A percentile compares a stretch with the other conserved stretches of the same genome.
These are phyloP conservation scores for Synergus japonicus DNA, from an alignment of 2,888 invertebrate species.

Conservation along the genomic window DNA sequence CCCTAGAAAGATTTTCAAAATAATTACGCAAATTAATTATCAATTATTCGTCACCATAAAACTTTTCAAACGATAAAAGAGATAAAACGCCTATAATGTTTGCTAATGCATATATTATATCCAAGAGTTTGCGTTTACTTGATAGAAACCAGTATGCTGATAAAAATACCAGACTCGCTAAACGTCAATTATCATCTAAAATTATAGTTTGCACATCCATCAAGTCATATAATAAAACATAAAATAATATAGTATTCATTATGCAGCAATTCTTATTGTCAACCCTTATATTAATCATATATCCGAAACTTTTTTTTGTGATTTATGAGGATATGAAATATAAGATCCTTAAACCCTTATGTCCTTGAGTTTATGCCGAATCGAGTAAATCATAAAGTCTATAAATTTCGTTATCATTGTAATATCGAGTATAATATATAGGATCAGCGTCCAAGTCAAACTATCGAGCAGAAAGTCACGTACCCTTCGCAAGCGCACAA, in stretches of 20 bases:
- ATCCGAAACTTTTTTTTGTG: no score
- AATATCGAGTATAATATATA: neutral
- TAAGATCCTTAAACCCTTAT: no score
- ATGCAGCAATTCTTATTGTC: neutral
- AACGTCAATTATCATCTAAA: neutral
- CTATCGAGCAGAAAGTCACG: neutral
- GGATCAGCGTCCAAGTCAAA: neutral
- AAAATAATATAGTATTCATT: neutral
- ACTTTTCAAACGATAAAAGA: neutral
- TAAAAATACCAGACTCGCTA: neutral
- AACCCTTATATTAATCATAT: neutral
- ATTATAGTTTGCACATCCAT: neutral
- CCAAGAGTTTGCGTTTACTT: neutral
- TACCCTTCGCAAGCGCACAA: constrained; percentile 26
- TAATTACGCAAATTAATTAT: neutral
- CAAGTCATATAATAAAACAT: neutral
- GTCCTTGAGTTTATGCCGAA: neutral
- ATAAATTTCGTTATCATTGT: neutral
- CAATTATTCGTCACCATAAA: neutral
- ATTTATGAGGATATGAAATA: no score
- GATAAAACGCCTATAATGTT: neutral
- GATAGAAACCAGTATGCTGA: neutral
- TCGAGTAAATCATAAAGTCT: neutral
- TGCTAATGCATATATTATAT: neutral
- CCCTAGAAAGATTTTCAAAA: neutral